phyloP scores from a whole-genome alignment of 2,797 vertebrate genomes.

The Acropternis orthonyx region DNA sequence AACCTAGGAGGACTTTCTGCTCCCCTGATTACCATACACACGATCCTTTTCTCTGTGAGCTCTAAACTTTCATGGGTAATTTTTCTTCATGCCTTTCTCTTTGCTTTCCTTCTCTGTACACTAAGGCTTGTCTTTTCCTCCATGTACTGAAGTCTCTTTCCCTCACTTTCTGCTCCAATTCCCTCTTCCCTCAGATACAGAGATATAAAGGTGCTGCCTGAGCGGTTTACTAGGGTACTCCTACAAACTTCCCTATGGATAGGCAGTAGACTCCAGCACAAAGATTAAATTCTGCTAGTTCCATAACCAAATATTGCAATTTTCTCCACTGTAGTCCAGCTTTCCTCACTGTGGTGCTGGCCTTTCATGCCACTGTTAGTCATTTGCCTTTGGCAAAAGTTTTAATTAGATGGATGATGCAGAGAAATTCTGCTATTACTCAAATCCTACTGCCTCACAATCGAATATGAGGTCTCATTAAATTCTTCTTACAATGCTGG shows the following conservation, averaged over 20 bases:
- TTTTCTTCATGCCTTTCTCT: constrained; percentile 35
- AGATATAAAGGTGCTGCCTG: neutral
- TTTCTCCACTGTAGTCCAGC: neutral
- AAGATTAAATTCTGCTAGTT: neutral
- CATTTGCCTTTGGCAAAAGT: neutral
- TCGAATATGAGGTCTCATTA: constrained; percentile 1
- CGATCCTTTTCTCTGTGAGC: neutral
- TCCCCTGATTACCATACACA: constrained; percentile 1
- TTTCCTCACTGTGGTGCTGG: neutral
- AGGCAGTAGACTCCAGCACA: neutral
- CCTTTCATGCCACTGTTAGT: neutral
- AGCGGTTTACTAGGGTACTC: neutral
- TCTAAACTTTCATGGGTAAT: constrained; percentile 47
- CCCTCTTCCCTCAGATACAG: neutral
- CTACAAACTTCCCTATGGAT: neutral
- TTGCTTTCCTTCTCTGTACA: neutral
- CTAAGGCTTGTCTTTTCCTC: neutral
- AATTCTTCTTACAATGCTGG: neutral
- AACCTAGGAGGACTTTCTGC: constrained; percentile 57
- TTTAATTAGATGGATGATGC: constrained; percentile 6
- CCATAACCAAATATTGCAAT: neutral
- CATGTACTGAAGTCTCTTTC: neutral
- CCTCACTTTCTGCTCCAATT: constrained; percentile 35
- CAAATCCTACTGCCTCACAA: neutral
- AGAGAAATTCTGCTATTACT: neutral